A percentile compares a stretch with the other conserved stretches of the same genome.
These are phyloP conservation scores for Oligia fasciuncula DNA, from an alignment of 2,888 invertebrate genomes.

Conservation along the genomic window DNA sequence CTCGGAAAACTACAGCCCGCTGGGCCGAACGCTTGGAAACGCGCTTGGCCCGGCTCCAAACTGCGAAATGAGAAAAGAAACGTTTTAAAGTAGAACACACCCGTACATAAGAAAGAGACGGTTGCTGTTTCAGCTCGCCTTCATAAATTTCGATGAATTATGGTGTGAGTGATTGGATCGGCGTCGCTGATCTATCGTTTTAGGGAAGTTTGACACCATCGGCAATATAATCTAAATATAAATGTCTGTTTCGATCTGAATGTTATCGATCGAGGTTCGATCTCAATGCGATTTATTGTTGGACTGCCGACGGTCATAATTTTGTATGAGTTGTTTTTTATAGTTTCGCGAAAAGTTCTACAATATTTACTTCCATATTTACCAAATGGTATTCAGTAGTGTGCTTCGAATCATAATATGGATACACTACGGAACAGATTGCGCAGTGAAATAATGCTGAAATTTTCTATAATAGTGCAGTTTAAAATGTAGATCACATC, in stretches of 20 bases:
- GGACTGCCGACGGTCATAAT: constrained; percentile 28
- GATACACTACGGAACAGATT: neutral
- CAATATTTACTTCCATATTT: constrained; percentile 47
- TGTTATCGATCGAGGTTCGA: constrained; percentile 71
- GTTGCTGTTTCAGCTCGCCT: constrained; percentile 82
- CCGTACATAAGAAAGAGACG: constrained; percentile 87
- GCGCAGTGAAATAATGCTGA: constrained; percentile 22
- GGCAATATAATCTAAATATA: constrained; percentile 83
- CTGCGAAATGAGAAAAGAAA: constrained; percentile 90
- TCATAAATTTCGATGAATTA: constrained; percentile 87
- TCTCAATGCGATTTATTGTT: constrained; percentile 65
- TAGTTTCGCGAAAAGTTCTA: constrained; percentile 40
- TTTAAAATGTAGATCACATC: constrained; percentile 36
- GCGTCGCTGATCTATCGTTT: constrained; percentile 85
- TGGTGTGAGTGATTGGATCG: constrained; percentile 87
- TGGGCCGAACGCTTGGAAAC: constrained; percentile 88
- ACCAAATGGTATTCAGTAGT: constrained; percentile 13
- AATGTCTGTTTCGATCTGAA: constrained; percentile 73
- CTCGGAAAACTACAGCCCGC: constrained; percentile 89
- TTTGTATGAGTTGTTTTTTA: constrained; percentile 31
- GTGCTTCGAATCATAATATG: constrained; percentile 2
- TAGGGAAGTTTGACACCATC: constrained; percentile 85
- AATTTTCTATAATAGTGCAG: constrained; percentile 18
- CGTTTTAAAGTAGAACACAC: constrained; percentile 84
- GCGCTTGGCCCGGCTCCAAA: constrained; percentile 90